Base-by-base conservation (phyloP, 1,140 invertebrate genomes). In the Thalassaphorura encarpata region DNA sequence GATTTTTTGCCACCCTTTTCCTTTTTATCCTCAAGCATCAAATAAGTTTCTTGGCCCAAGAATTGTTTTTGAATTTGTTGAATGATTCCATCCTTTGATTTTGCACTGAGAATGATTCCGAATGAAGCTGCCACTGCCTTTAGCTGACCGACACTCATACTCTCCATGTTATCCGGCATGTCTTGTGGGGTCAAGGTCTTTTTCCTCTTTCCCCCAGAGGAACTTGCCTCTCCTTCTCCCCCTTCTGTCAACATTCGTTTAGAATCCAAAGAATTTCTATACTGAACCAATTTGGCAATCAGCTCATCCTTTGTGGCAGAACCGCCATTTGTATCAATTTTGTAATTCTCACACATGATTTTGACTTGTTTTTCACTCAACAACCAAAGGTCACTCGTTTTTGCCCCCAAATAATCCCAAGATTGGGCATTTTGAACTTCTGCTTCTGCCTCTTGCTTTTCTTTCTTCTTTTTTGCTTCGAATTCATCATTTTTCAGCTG, bases 151-250 rank as follows among this genome's bases (percentile, higher is more conserved):
- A 56, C 47, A 33, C 54, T 56, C 54, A 56, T 49, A 27, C 23
- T 50, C 28, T 56, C 54, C 54, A 56, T 56, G 33, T 56, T 56
- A 3, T 33, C 4, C 3, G 54, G 54, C 23, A 56, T 42, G 40
- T 56, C 54, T n/a, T 56, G 16, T 18, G 42, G 19, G 11, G 28
- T 8, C 4, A 56, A 5, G n/a, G n/a, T n/a, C 33, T 54, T 54
- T 8, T 16, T 54, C 24, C 39, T 49, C n/a, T 42, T 49, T 19
- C 36, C 11, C 29, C 36, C 36, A 11, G n/a, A 8, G 16, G 28
- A n/a, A 1, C 23, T 26, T 2, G 47, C 1, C 24, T 2, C 31
- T 19, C 16, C 41, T 24, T 4, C 31, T 5, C 11, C 31, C 15
- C 47, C 33, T 15, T 21, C 11, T 2, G 54, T 56, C 2, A 56